Conservation (phyloP, 2,888 invertebrate species). For the Leucophenga montana region DNA sequence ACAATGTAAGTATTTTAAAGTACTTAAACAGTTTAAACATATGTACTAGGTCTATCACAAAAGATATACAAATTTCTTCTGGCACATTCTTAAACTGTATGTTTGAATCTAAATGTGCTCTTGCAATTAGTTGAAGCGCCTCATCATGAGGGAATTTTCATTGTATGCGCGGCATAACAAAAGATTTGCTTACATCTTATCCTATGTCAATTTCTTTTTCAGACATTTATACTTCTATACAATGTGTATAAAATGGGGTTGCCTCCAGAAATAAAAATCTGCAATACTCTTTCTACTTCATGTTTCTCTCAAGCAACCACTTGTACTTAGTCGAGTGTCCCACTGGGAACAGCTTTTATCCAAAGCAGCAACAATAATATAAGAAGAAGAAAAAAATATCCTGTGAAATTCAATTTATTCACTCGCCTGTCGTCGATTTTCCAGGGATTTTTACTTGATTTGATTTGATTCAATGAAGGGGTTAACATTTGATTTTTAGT, state of each 20-base stretch:
- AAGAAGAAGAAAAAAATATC: not conserved
- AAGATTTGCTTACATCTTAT: no score
- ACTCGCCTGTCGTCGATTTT: conserved; percentile 34
- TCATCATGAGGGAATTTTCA: not conserved
- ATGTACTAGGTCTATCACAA: no score
- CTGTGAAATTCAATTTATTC: no score
- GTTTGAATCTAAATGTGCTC: not conserved
- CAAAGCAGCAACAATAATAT: not conserved
- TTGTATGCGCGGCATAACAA: no score
- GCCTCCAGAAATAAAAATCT: no score
- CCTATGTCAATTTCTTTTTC: no score
- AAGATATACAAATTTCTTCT: no score
- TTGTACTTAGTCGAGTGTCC: conserved; percentile 28
- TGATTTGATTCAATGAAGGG: conserved; percentile 37
- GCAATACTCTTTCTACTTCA: not conserved
- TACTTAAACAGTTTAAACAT: no score
- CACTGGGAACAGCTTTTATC: conserved; percentile 34
- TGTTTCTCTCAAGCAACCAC: not conserved
- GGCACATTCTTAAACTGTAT: no score
- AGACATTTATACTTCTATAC: no score
- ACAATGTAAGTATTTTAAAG: no score
- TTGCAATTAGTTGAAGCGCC: conserved; percentile 21
- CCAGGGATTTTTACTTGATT: conserved; percentile 26
- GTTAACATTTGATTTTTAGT: conserved; percentile 43
- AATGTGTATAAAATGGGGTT: no score